phyloP scores from a whole-genome alignment of 2,888 invertebrate species.

The Amphipyra berbera region DNA sequence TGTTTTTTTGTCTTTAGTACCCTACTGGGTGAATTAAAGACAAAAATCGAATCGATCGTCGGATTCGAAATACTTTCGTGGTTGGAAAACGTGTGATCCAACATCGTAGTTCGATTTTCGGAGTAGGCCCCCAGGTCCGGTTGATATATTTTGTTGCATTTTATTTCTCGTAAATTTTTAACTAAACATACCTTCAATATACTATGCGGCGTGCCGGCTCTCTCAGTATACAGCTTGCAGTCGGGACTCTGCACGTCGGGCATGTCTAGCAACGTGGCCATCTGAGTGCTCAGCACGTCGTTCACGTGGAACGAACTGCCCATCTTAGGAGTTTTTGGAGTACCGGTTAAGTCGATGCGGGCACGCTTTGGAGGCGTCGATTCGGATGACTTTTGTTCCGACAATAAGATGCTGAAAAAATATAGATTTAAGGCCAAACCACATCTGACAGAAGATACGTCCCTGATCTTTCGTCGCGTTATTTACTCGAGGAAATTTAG shows the following conservation, averaged over 20 bases:
- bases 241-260: constrained; percentile 85
- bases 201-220: constrained; percentile 90
- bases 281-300: constrained; percentile 69
- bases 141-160: too few relatives aligned
- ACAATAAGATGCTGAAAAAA: constrained; percentile 66
- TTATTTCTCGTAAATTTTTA: too few relatives aligned
- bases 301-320: constrained; percentile 55
- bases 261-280: constrained; percentile 87
- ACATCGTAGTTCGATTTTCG: too few relatives aligned
- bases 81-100: too few relatives aligned
- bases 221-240: constrained; percentile 57
- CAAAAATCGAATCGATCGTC: too few relatives aligned
- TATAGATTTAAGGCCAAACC: background rate
- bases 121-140: too few relatives aligned
- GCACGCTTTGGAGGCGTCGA: constrained; percentile 79
- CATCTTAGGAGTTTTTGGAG: constrained; percentile 68
- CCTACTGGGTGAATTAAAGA: too few relatives aligned
- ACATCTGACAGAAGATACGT: too few relatives aligned
- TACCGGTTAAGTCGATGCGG: constrained; percentile 66
- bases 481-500: too few relatives aligned
- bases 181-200: constrained; percentile 89
- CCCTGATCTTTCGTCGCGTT: too few relatives aligned
- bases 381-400: constrained; percentile 60
- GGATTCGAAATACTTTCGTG: too few relatives aligned
- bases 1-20: too few relatives aligned